phyloP scores from a whole-genome alignment of 2,113 vertebrate species.

The Oncorhynchus mykiss region DNA sequence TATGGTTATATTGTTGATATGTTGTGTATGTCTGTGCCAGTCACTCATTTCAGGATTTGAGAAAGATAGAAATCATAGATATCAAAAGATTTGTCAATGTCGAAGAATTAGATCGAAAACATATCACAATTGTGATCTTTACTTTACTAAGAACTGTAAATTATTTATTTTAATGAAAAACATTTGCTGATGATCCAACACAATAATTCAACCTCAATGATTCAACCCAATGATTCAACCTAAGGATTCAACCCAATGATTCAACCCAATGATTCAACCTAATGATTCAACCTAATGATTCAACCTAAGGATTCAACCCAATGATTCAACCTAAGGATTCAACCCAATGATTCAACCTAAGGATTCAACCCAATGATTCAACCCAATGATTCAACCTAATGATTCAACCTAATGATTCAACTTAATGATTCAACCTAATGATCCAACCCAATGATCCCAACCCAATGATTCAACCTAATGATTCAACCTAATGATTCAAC shows the following conservation, averaged over 20 bases:
- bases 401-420: background rate
- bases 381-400: too few species aligned
- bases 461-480: too few species aligned
- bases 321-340: too few species aligned
- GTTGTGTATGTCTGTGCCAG: slow-evolving; percentile 63
- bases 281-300: too few species aligned
- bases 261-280: too few species aligned
- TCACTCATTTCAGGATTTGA: slow-evolving; percentile 66
- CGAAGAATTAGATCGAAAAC: slow-evolving; percentile 57
- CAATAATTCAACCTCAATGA: too few species aligned
- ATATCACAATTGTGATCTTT: slow-evolving; percentile 59
- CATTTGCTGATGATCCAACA: slow-evolving; percentile 66
- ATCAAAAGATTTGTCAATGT: slow-evolving; percentile 41
- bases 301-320: too few species aligned
- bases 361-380: too few species aligned
- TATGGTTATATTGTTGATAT: too few species aligned
- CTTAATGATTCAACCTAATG: background rate
- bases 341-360: too few species aligned
- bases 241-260: too few species aligned
- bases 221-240: too few species aligned
- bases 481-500: background rate
- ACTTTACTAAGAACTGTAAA: slow-evolving; percentile 71
- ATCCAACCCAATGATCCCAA: background rate
- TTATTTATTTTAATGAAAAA: slow-evolving; percentile 80
- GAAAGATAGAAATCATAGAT: slow-evolving; percentile 11